Conservation (phyloP, 2,888 invertebrate genomes). For the Frankliniella fusca region DNA sequence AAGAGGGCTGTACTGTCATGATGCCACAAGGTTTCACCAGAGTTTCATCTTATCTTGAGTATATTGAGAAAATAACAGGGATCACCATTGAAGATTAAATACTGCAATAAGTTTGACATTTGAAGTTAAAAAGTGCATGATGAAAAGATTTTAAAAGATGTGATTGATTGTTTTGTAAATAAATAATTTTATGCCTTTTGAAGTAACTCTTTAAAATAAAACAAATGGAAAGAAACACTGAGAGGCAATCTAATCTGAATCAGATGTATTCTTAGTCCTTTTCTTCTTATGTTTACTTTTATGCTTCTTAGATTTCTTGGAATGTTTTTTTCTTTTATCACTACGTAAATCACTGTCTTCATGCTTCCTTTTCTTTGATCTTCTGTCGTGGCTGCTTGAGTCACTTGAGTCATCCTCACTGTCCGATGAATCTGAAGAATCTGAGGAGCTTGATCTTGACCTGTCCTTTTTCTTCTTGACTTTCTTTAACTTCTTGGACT, state of each 20-base stretch:
- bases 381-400: conserved; percentile 40
- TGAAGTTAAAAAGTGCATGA: too few species aligned
- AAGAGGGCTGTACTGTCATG: not conserved
- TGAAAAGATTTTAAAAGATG: too few species aligned
- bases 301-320: conserved; percentile 30
- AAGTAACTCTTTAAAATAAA: not conserved
- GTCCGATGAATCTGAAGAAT: conserved; percentile 41
- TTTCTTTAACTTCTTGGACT: conserved; percentile 40
- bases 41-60: not conserved
- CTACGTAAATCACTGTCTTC: conserved; percentile 34
- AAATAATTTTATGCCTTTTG: not conserved
- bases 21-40: conserved; percentile 7
- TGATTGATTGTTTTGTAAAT: too few species aligned
- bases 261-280: conserved; percentile 36
- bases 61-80: not conserved
- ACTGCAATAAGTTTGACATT: not conserved
- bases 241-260: not conserved
- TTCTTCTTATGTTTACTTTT: conserved; percentile 46
- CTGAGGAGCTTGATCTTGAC: conserved; percentile 46
- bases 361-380: conserved; percentile 40
- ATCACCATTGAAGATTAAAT: not conserved
- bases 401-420: conserved; percentile 42
- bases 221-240: not conserved
- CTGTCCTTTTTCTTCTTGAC: conserved; percentile 44
- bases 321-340: conserved; percentile 35